Conservation (phyloP, 2,888 invertebrate species). For the Anoncus sp. region DNA sequence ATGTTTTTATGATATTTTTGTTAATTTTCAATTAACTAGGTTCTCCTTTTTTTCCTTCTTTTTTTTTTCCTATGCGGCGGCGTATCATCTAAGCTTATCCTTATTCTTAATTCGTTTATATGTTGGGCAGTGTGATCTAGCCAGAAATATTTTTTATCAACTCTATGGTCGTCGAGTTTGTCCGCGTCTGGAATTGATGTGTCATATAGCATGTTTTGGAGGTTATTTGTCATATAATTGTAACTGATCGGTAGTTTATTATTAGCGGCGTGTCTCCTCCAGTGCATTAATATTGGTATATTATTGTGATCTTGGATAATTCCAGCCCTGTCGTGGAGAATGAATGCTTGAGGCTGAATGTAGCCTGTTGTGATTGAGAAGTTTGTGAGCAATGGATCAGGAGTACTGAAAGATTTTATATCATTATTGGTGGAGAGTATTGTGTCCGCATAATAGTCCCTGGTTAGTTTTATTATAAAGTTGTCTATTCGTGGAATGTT, state of each 20-base stretch:
- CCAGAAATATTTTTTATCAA: conserved; percentile 21
- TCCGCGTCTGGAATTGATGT: conserved; percentile 1
- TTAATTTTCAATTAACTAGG: too few relatives aligned
- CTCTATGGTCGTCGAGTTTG: conserved; percentile 16
- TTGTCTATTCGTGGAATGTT: conserved; percentile 38
- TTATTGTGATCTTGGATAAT: conserved; percentile 25
- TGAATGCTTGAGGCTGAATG: conserved; percentile 12
- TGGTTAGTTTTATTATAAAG: conserved; percentile 38
- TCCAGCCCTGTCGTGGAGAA: background rate
- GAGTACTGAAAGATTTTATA: background rate
- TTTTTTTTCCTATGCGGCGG: background rate
- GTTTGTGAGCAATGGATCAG: conserved; percentile 5
- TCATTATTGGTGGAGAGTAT: background rate
- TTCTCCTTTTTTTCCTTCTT: background rate
- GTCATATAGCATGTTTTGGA: conserved; percentile 9
- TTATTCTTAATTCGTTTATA: background rate
- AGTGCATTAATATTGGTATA: conserved; percentile 10
- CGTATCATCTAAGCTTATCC: background rate
- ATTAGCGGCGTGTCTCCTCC: conserved; percentile 21
- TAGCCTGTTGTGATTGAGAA: background rate
- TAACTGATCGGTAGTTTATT: background rate
- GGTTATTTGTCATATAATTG: background rate
- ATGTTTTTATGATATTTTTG: background rate
- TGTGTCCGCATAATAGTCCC: conserved; percentile 33
- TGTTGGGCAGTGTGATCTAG: background rate